A percentile compares a stretch with the other conserved stretches of the same genome.
Evolutionary conservation across 2,888 invertebrate genomes (phyloP).

Genomic region (Pemphredon lugubris): DNA sequence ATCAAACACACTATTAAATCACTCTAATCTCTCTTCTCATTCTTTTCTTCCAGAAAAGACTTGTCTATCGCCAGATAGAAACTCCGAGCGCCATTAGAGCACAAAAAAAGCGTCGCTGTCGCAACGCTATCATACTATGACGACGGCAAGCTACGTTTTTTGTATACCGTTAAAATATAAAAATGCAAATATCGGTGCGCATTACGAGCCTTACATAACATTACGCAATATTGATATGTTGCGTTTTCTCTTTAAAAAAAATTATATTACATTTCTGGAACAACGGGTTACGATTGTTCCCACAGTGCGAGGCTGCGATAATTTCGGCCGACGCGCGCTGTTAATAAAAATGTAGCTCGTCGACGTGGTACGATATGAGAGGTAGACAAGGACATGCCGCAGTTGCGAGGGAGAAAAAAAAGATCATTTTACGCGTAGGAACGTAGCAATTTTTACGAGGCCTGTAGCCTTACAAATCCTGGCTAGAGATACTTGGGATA

Average conservation of each 20-base stretch:
- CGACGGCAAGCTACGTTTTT: neutral
- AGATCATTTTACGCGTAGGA: neutral
- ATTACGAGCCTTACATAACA: slow-evolving; percentile 16
- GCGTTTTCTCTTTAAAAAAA: slow-evolving; percentile 27
- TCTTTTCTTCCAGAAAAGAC: no score
- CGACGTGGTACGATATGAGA: neutral
- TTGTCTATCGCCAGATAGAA: no score
- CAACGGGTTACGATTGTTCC: slow-evolving; percentile 10
- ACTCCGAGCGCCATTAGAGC: no score
- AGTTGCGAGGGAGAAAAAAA: neutral
- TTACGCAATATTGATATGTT: slow-evolving; percentile 16
- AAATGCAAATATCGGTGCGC: neutral
- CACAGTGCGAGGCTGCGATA: neutral
- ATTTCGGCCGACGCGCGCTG: neutral
- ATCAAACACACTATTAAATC: no score
- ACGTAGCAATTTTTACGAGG: neutral
- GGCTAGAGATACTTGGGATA: no score
- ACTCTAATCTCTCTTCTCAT: no score
- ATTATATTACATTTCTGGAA: slow-evolving; percentile 12
- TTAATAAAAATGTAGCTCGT: slow-evolving; percentile 7
- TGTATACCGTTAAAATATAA: neutral
- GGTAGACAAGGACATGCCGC: neutral
- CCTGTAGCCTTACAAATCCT: neutral
- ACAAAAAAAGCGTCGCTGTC: no score
- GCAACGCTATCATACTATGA: neutral